Conservation (phyloP, 2,888 invertebrate species). For the Latheticus oryzae region DNA sequence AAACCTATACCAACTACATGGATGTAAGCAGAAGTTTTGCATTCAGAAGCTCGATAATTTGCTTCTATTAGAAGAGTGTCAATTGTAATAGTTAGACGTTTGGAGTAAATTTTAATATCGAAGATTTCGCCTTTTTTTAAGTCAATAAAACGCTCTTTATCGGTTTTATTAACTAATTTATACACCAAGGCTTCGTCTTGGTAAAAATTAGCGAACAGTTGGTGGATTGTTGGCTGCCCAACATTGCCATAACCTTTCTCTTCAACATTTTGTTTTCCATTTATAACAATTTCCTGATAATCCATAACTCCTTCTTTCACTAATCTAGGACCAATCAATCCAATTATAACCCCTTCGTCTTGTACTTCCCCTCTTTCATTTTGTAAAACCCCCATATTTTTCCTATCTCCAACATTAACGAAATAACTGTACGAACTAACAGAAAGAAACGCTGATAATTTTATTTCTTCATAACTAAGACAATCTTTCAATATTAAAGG, state of each 20-base stretch:
- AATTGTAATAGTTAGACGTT: slow-evolving; percentile 69
- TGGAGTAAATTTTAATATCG: slow-evolving; percentile 63
- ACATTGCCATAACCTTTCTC: slow-evolving; percentile 66
- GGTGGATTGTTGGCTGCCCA: slow-evolving; percentile 44
- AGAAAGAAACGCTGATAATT: slow-evolving; percentile 69
- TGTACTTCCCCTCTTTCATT: slow-evolving; percentile 64
- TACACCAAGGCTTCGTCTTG: slow-evolving; percentile 45
- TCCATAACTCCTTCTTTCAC: slow-evolving; percentile 70
- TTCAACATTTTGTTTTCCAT: slow-evolving; percentile 62
- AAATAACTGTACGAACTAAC: slow-evolving; percentile 70
- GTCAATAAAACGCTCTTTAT: slow-evolving; percentile 33
- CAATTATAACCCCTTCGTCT: slow-evolving; percentile 67
- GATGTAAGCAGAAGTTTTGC: slow-evolving; percentile 70
- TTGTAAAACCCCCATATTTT: slow-evolving; percentile 66
- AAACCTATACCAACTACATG: slow-evolving; percentile 77
- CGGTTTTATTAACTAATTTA: slow-evolving; percentile 28
- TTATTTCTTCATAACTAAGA: slow-evolving; percentile 72
- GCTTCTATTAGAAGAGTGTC: slow-evolving; percentile 75
- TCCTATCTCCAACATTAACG: slow-evolving; percentile 70
- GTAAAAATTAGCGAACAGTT: slow-evolving; percentile 55
- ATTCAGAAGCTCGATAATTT: slow-evolving; percentile 68
- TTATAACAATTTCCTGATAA: slow-evolving; percentile 71
- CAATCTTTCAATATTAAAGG: slow-evolving; percentile 67
- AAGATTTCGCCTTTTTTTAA: slow-evolving; percentile 45
- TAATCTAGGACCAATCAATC: slow-evolving; percentile 69